A percentile compares a stretch with the other conserved stretches of the same genome.
Conservation (phyloP, 1,140 invertebrate genomes). For the Bombus pascuorum region DNA sequence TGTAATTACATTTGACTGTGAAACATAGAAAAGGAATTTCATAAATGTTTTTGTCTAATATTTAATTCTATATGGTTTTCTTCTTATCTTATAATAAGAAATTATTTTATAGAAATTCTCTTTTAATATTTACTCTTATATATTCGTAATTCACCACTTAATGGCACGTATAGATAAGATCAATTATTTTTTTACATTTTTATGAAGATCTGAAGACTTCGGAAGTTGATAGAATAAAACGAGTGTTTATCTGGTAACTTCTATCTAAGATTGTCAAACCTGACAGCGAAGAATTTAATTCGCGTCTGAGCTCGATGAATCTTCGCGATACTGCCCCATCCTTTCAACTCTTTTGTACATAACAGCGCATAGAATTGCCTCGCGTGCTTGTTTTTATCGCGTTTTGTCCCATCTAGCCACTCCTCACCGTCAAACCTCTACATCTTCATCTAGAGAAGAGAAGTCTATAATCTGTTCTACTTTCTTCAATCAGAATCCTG, state of each 20-base stretch:
- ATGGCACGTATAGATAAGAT: no score
- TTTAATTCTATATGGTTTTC: not conserved
- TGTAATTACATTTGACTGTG: no score
- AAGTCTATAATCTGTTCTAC: not conserved
- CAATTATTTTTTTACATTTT: not conserved
- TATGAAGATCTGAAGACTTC: not conserved
- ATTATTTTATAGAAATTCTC: not conserved
- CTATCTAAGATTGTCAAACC: conserved; percentile 47
- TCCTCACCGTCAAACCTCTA: not conserved
- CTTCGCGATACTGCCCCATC: not conserved
- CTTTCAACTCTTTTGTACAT: conserved; percentile 9
- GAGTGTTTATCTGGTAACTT: conserved; percentile 50
- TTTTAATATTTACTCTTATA: not conserved
- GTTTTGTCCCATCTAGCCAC: not conserved
- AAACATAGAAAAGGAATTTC: no score
- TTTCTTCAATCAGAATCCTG: not conserved
- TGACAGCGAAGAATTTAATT: conserved; percentile 47
- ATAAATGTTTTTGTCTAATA: no score
- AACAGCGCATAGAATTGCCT: not conserved
- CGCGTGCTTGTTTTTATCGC: not conserved
- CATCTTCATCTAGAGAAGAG: not conserved
- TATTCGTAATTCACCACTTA: not conserved
- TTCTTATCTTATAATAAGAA: no score
- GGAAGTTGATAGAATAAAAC: conserved; percentile 40
- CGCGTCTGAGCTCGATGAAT: not conserved